Evolutionary conservation across 1,140 invertebrate genomes (phyloP).

Genomic region (Tribolium madens): DNA sequence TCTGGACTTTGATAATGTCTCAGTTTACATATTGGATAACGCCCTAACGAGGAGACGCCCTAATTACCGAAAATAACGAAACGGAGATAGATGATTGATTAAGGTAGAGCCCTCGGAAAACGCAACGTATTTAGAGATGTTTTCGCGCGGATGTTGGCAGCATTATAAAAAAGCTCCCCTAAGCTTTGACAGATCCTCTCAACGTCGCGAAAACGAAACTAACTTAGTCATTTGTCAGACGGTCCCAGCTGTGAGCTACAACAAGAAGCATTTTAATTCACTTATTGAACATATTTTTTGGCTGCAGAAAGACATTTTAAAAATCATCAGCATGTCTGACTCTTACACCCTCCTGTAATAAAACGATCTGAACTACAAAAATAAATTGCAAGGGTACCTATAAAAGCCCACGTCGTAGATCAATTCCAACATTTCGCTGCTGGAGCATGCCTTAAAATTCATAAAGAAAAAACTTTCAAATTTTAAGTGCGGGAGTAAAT

Average conservation of each 20-base stretch:
- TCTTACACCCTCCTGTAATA: constrained; percentile 22
- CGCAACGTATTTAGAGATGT: constrained; percentile 8
- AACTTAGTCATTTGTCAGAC: constrained; percentile 59
- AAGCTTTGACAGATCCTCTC: constrained; percentile 50
- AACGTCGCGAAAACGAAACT: constrained; percentile 55
- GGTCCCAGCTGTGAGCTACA: constrained; percentile 54
- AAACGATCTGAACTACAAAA: constrained; percentile 32
- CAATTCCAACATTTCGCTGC: constrained; percentile 12
- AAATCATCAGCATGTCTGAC: constrained; percentile 57
- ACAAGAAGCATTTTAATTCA: constrained; percentile 61
- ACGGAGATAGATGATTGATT: constrained; percentile 24
- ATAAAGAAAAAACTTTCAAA: constrained; percentile 24
- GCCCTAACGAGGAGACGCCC: constrained; percentile 47
- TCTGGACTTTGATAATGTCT: constrained; percentile 53
- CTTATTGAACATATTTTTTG: constrained; percentile 62
- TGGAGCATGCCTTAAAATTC: constrained; percentile 6
- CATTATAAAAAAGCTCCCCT: constrained; percentile 46
- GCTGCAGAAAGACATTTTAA: constrained; percentile 59
- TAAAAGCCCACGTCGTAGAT: constrained; percentile 1
- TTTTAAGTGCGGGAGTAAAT: neutral
- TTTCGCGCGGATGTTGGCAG: constrained; percentile 41
- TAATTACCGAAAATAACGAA: constrained; percentile 37
- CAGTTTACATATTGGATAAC: constrained; percentile 45
- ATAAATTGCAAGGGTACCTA: constrained; percentile 40
- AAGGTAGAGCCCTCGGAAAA: neutral